Conservation (phyloP, 1,140 invertebrate species). For the Carposina sasakii region DNA sequence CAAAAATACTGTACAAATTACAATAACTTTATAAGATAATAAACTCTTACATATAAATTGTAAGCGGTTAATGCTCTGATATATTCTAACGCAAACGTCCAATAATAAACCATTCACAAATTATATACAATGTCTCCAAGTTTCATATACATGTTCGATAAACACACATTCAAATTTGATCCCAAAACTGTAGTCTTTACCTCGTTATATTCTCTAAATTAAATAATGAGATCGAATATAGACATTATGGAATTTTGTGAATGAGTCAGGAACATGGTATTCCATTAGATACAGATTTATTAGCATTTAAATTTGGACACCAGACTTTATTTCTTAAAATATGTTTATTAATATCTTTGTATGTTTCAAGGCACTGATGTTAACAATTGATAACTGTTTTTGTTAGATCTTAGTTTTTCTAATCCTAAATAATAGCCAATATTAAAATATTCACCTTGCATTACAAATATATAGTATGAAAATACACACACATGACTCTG, state of each 20-base stretch:
- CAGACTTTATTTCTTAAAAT: slow-evolving; percentile 34
- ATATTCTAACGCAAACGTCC: slow-evolving; percentile 42
- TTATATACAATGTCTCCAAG: slow-evolving; percentile 66
- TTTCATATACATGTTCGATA: slow-evolving; percentile 64
- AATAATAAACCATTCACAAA: slow-evolving; percentile 68
- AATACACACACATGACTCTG: slow-evolving; percentile 67
- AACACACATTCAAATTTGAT: slow-evolving; percentile 70
- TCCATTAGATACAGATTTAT: slow-evolving; percentile 10
- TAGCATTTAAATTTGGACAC: slow-evolving; percentile 32
- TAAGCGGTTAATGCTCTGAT: slow-evolving; percentile 49
- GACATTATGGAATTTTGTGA: slow-evolving; percentile 51
- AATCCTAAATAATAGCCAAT: slow-evolving; percentile 66
- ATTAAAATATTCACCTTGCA: slow-evolving; percentile 64
- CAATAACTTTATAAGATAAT: slow-evolving; percentile 62
- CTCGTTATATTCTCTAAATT: slow-evolving; percentile 71
- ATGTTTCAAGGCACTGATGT: slow-evolving; percentile 64
- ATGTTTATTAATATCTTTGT: slow-evolving; percentile 59
- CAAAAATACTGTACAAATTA: slow-evolving; percentile 71
- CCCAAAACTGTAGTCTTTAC: slow-evolving; percentile 72
- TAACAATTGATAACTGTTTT: slow-evolving; percentile 59
- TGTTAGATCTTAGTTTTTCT: slow-evolving; percentile 51
- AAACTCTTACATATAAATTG: slow-evolving; percentile 52
- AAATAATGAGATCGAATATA: slow-evolving; percentile 71
- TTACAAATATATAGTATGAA: slow-evolving; percentile 68
- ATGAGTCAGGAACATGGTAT: slow-evolving; percentile 27